These are phyloP conservation scores for Globia sparganii DNA, from an alignment of 2,888 invertebrate genomes.

Conservation along the genomic window DNA sequence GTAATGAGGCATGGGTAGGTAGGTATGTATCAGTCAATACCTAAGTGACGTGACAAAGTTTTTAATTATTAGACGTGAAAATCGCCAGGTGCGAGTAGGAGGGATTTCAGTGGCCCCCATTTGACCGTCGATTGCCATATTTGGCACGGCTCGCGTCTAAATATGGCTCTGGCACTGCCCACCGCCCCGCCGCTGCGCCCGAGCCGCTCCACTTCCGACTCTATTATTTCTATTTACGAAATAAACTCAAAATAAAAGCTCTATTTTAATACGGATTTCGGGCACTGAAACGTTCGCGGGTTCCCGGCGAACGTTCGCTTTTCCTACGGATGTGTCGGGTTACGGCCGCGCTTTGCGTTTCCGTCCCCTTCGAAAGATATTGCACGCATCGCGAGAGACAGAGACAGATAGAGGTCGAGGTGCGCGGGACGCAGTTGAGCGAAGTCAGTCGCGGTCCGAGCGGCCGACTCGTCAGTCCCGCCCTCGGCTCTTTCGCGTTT, in stretches of 20 bases:
- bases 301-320: constrained; percentile 84
- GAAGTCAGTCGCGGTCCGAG: constrained; percentile 91
- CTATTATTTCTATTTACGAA: constrained; percentile 91
- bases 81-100: constrained; percentile 91
- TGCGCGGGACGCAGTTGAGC: constrained; percentile 85
- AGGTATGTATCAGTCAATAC: constrained; percentile 73
- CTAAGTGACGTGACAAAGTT: constrained; percentile 87
- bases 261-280: constrained; percentile 90
- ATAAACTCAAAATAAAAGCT: constrained; percentile 90
- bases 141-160: constrained; percentile 95
- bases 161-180: constrained; percentile 94
- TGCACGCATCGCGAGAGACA: constrained; percentile 72
- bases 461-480: constrained; percentile 91
- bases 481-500: constrained; percentile 89
- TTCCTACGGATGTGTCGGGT: constrained; percentile 90
- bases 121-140: constrained; percentile 95
- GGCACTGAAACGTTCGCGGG: constrained; percentile 87
- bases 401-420: constrained; percentile 86
- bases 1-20: constrained; percentile 56
- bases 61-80: constrained; percentile 90
- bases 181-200: constrained; percentile 88
- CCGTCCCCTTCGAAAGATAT: constrained; percentile 79
- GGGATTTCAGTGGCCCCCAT: constrained; percentile 95
- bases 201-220: constrained; percentile 87
- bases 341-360: constrained; percentile 78